phyloP scores from a whole-genome alignment of 1,140 invertebrate genomes.

The Drosophila nebulosa region DNA sequence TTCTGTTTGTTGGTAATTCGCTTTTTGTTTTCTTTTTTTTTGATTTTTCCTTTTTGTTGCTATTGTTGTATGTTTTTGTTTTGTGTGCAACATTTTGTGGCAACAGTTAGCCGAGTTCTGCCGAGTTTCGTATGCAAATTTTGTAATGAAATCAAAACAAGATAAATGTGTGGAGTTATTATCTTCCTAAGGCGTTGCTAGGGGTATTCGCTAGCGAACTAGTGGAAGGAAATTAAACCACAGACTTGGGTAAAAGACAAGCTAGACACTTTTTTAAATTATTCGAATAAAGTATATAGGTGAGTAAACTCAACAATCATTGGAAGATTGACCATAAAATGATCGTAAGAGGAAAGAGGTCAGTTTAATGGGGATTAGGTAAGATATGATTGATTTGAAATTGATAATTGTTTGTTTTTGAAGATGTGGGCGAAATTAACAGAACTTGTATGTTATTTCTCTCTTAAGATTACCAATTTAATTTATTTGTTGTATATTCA shows the following conservation, averaged over 20 bases:
- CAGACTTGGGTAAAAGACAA: neutral
- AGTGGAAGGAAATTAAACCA: neutral
- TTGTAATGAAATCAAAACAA: slow-evolving; percentile 32
- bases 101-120: slow-evolving; percentile 3
- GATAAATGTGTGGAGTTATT: slow-evolving; percentile 1
- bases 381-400: no score
- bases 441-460: no score
- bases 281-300: no score
- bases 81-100: neutral
- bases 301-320: no score
- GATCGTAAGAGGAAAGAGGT: no score
- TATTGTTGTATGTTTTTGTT: neutral
- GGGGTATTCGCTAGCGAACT: neutral
- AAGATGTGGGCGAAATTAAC: no score
- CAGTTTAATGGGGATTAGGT: no score
- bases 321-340: no score
- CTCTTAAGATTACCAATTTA: no score
- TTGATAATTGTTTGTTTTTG: no score
- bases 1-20: neutral
- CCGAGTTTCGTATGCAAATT: slow-evolving; percentile 8
- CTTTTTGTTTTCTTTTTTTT: neutral
- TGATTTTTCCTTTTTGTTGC: neutral
- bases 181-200: neutral
- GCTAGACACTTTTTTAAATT: neutral
- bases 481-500: no score